phyloP scores from a whole-genome alignment of 2,797 vertebrate species.

The Menidia menidia region DNA sequence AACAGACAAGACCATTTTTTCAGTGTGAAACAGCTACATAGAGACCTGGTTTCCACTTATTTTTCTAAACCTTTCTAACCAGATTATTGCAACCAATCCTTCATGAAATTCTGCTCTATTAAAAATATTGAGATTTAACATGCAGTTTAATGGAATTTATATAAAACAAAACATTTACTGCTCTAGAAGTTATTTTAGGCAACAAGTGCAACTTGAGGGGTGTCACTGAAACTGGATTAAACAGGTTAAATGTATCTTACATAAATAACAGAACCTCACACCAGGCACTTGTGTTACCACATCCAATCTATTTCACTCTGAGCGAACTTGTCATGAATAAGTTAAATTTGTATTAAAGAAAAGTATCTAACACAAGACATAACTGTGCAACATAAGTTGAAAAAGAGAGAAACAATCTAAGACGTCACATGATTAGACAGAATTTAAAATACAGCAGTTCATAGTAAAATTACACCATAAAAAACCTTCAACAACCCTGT shows the following conservation, averaged over 20 bases:
- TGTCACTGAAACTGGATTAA: conserved; percentile 39
- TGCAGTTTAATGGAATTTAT: conserved; percentile 46
- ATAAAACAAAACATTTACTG: conserved; percentile 39
- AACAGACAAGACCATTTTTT: conserved; percentile 27
- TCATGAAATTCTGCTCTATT: conserved; percentile 26
- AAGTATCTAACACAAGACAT: conserved; percentile 42
- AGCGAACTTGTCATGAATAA: conserved; percentile 62
- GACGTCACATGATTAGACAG: conserved; percentile 16
- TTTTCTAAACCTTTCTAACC: conserved; percentile 14
- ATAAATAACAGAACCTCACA: conserved; percentile 53
- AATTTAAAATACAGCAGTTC: conserved; percentile 26
- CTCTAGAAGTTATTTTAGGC: conserved; percentile 29
- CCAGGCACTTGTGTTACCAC: conserved; percentile 80
- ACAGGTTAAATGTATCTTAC: conserved; percentile 39
- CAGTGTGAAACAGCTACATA: conserved; percentile 63
- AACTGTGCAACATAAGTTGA: conserved; percentile 48
- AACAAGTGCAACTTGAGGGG: conserved; percentile 40
- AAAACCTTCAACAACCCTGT: conserved; percentile 28
- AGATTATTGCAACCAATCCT: conserved; percentile 26
- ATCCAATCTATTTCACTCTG: conserved; percentile 63
- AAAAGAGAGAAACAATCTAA: not conserved
- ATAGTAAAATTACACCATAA: conserved; percentile 10
- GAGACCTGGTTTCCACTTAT: conserved; percentile 39
- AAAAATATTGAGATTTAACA: conserved; percentile 35
- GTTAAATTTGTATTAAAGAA: conserved; percentile 47